Base-by-base conservation (phyloP, 2,797 vertebrate genomes). In the Phyllotis vaccarum region DNA sequence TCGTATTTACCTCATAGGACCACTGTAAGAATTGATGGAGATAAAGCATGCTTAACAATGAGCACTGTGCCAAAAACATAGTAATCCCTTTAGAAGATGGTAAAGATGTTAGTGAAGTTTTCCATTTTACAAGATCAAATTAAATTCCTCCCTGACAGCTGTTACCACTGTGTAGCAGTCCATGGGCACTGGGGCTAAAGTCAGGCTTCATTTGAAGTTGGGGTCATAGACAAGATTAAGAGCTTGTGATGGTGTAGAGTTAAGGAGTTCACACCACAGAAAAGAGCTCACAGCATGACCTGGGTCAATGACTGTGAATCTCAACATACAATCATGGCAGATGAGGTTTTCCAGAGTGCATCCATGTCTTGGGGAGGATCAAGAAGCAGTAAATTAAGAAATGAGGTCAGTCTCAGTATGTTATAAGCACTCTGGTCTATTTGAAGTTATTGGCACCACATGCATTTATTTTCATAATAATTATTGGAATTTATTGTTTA, bases 71-170 rank as follows among this genome's bases (percentile, higher is more conserved):
- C 17, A 34, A 24, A 58, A 70, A 54, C 1, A 11, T n/a, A 81
- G 49, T 21, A 76, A 89, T 75, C 56, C 72, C 29, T n/a, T 49
- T 24, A 60, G 52, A 89, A 85, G 75, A 5, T 58, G 3, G n/a
- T 34, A 66, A 89, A 74, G 2, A 49, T 34, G 91, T 92, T 86
- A 88, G 58, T 40, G 14, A 85, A 85, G 5, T 6, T 90, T 95
- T 74, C 46, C n/a, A 93, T 58, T 91, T 79, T 43, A 75, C 89
- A 94, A 34, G 62, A 91, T 81, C 11, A 72, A 89, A 58, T 92
- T 10, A 78, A 37, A 46, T 76, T 27, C 12, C 80, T 21, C 29
- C 46, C 66, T 85, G 56, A 56, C 66, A 91, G 62, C 56, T 68
- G 4, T 24, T 90, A 54, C 10, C 13, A 3, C 0, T 66, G 22